Evolutionary conservation across 2,113 vertebrate species (phyloP).

Genomic region (Eidolon helvum): DNA sequence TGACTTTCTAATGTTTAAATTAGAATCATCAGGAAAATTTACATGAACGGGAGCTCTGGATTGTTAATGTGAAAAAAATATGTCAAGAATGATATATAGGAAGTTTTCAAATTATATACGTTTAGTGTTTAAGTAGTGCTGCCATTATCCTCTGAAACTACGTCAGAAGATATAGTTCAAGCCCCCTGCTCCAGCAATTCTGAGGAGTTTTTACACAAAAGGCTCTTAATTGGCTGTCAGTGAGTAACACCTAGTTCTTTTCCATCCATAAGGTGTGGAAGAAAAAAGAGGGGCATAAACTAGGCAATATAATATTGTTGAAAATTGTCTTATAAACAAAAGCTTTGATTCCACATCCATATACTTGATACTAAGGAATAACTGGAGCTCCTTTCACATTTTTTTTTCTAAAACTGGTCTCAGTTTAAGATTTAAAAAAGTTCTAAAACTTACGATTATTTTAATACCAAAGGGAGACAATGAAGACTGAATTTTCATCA

Average conservation of each 20-base stretch:
- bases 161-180: conserved; percentile 12
- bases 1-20: conserved; percentile 31
- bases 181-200: neutral
- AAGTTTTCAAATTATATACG: neutral
- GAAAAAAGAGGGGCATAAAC: neutral
- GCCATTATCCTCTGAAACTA: neutral
- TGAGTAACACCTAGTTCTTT: neutral
- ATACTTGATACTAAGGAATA: conserved; percentile 21
- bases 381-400: neutral
- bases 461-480: conserved; percentile 63
- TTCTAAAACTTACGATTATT: conserved; percentile 56
- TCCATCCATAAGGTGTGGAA: neutral
- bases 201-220: conserved; percentile 29
- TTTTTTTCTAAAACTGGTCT: conserved; percentile 65
- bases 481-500: conserved; percentile 34
- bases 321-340: conserved; percentile 4
- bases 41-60: neutral
- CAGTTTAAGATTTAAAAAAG: conserved; percentile 70
- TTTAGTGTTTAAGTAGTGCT: neutral
- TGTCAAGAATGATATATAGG: neutral
- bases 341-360: conserved; percentile 58
- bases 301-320: neutral
- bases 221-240: conserved; percentile 35
- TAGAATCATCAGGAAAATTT: conserved; percentile 11
- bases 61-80: neutral